Evolutionary conservation across 2,797 vertebrate species (phyloP).

Genomic region (Xerus rutilus): DNA sequence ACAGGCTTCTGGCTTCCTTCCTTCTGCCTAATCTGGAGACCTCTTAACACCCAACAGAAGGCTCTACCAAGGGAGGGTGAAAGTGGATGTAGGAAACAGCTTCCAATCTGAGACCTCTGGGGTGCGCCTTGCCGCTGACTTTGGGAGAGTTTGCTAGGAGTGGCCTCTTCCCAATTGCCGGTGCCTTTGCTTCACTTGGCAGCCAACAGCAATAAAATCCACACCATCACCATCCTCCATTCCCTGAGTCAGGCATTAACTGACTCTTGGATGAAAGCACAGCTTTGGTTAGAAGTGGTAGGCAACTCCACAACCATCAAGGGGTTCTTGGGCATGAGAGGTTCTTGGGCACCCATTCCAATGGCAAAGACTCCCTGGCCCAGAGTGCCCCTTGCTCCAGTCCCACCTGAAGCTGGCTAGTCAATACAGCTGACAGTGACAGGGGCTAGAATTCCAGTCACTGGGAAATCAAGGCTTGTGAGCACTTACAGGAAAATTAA

Average conservation of each 20-base stretch:
- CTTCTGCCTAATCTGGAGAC: background rate
- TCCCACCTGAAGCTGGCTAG: background rate
- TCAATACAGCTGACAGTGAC: background rate
- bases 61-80: background rate
- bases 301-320: background rate
- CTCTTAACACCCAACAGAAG: background rate
- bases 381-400: accelerated
- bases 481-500: background rate
- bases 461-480: background rate
- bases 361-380: background rate
- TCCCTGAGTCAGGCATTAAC: background rate
- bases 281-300: background rate
- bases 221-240: background rate
- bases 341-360: too few relatives aligned
- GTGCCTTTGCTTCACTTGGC: background rate
- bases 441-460: background rate
- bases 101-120: background rate
- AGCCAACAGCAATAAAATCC: background rate
- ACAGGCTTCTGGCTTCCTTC: background rate
- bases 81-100: background rate
- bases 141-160: background rate
- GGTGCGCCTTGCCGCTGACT: background rate
- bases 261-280: background rate
- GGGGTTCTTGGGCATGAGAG: background rate
- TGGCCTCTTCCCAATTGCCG: background rate